Evolutionary conservation across 2,797 vertebrate genomes (phyloP), one percentile per base, ranked within the genome.

Genomic region (Chelon labrosus): DNA sequence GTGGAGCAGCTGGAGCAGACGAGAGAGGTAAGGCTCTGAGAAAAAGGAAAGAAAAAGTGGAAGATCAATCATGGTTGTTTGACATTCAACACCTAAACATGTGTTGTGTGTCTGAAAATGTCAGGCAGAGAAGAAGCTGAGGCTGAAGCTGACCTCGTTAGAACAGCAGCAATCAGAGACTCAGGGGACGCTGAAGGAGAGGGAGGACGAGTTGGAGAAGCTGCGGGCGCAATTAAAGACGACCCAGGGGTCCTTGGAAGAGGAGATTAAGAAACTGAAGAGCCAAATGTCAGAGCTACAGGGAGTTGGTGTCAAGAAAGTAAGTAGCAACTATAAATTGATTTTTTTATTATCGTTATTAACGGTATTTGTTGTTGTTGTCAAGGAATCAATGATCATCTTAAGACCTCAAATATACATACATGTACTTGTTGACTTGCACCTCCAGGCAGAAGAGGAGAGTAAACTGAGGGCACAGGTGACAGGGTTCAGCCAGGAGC

Each of bases 1-100:
- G 96, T 95, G 88, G 93, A 93, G 56, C 95, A 94, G 58, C 72
- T 98, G 88, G 94, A 96, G 89, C 95, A 94, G 85, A 94, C 94
- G 37, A 95, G 91, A 74, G 96, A 96, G 94, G 98, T 98, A 89
- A 88, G 74, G 5, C 17, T 61, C 16, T 38, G 5, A 37, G 44
- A 13, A 41, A 17, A 20, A 31, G 31, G 31, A 35, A 35, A 35
- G 31, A 52, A 17, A 35, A 56, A 8, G 58, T 1, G 16, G 2
- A 54, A 51, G 16, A 20, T 50, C 1, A 12, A 17, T 17, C 41
- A 2, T 38, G 16, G 11, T 12, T 35, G 3, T 64, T 52, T 61
- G 35, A 7, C 55, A 41, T 53, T 41, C 14, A 68, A 42, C 57
- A 65, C 9, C 16, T 51, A 11, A 58, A 25, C 6, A 51, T 56